phyloP scores from a whole-genome alignment of 2,113 vertebrate genomes.

The Tachysurus vachellii region DNA sequence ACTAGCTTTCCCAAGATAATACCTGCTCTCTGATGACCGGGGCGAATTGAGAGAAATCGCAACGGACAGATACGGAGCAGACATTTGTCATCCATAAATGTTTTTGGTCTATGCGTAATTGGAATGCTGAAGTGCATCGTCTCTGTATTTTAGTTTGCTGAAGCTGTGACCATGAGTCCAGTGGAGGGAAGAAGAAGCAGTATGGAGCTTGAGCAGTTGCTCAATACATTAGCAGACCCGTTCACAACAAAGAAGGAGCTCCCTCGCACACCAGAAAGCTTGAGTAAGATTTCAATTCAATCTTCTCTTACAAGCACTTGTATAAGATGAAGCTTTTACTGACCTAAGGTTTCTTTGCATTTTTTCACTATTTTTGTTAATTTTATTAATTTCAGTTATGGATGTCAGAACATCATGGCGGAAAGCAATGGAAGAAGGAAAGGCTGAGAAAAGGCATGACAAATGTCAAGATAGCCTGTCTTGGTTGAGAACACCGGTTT shows the following conservation, averaged over 20 bases:
- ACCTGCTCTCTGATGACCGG: slow-evolving; percentile 94
- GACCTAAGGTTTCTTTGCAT: neutral
- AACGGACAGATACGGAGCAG: slow-evolving; percentile 99
- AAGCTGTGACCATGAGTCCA: slow-evolving; percentile 68
- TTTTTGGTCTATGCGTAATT: neutral
- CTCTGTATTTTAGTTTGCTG: slow-evolving; percentile 75
- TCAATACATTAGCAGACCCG: slow-evolving; percentile 74
- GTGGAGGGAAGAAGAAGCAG: slow-evolving; percentile 49
- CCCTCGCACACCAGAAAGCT: slow-evolving; percentile 84
- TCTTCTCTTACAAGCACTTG: neutral
- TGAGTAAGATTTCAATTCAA: slow-evolving; percentile 73
- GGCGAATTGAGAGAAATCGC: slow-evolving; percentile 94
- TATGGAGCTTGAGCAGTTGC: slow-evolving; percentile 70
- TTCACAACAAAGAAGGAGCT: slow-evolving; percentile 81
- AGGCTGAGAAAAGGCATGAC: slow-evolving; percentile 53
- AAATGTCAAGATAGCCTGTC: slow-evolving; percentile 10
- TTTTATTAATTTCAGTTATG: slow-evolving; percentile 57
- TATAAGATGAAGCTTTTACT: neutral
- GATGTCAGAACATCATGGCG: slow-evolving; percentile 74
- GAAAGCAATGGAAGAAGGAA: slow-evolving; percentile 67
- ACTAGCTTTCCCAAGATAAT: slow-evolving; percentile 86
- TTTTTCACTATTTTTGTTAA: neutral
- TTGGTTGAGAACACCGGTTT: neutral
- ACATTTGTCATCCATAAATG: slow-evolving; percentile 63
- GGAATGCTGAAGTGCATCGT: neutral